These are phyloP conservation scores for Aldabrachelys gigantea DNA, from an alignment of 2,113 vertebrate genomes.

Conservation along the genomic window DNA sequence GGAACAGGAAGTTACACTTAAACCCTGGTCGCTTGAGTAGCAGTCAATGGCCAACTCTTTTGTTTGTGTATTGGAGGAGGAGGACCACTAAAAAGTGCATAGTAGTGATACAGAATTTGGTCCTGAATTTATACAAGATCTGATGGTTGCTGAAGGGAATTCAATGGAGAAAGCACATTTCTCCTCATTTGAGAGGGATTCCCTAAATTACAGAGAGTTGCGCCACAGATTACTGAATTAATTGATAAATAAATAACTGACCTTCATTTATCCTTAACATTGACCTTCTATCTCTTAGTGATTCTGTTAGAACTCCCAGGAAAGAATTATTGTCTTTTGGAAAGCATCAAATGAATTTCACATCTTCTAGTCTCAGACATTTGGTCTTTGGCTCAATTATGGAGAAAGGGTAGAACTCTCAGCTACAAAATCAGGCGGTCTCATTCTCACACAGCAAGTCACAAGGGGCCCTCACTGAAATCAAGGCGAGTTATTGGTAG, in stretches of 20 bases:
- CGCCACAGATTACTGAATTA: not conserved
- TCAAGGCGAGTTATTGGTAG: not conserved
- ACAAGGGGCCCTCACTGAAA: not conserved
- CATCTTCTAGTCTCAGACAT: not conserved
- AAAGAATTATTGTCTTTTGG: not conserved
- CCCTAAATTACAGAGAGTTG: not conserved
- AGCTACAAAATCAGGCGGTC: not conserved
- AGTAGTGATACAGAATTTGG: not conserved
- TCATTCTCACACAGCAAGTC: not conserved
- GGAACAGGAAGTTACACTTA: rapidly evolving
- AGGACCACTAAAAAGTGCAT: not conserved
- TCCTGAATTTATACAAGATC: not conserved
- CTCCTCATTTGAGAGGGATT: not conserved
- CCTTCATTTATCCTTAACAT: not conserved
- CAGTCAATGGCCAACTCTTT: not conserved
- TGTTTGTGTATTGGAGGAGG: not conserved
- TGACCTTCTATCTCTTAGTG: not conserved
- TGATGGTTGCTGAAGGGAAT: not conserved
- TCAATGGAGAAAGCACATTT: not conserved
- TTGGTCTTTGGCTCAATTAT: not conserved
- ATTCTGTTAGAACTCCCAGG: not conserved
- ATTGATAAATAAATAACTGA: not conserved
- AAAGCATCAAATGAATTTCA: not conserved
- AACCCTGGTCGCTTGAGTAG: not conserved
- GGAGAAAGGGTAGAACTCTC: not conserved